Evolutionary conservation across 2,888 invertebrate species (phyloP).

Genomic region (Noctuana brunneofusca): DNA sequence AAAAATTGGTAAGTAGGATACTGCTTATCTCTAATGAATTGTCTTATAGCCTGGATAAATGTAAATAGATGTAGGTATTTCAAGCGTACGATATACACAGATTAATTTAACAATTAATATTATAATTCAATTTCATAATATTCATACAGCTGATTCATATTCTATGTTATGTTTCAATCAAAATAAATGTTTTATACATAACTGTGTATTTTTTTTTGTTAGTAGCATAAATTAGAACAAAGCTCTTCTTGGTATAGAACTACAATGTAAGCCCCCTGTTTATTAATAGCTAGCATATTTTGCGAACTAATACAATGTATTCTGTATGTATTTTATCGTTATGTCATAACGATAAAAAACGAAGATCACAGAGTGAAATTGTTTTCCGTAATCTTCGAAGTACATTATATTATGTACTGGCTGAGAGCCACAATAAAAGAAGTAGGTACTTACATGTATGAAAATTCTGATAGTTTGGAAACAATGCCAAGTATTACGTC

Average conservation of each 20-base stretch:
- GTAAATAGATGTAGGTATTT: too few relatives aligned
- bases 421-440: slow-evolving; percentile 60
- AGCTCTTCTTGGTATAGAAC: slow-evolving; percentile 16
- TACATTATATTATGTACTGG: slow-evolving; percentile 56
- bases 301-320: too few relatives aligned
- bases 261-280: slow-evolving; percentile 3
- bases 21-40: background rate
- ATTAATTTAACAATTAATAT: too few relatives aligned
- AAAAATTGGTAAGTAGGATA: background rate
- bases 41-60: background rate
- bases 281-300: too few relatives aligned
- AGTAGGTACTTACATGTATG: too few relatives aligned
- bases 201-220: background rate
- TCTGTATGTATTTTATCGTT: too few relatives aligned
- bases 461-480: slow-evolving; percentile 54
- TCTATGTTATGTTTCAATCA: background rate
- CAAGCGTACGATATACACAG: too few relatives aligned
- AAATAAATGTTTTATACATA: background rate
- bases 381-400: slow-evolving; percentile 21
- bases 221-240: background rate
- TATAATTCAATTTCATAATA: too few relatives aligned
- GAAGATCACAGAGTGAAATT: slow-evolving; percentile 15
- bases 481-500: slow-evolving; percentile 71
- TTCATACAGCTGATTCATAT: too few relatives aligned
- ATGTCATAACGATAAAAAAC: slow-evolving; percentile 8